Base-by-base conservation (phyloP, 2,113 vertebrate genomes). In the Psilopsiagon aymara region DNA sequence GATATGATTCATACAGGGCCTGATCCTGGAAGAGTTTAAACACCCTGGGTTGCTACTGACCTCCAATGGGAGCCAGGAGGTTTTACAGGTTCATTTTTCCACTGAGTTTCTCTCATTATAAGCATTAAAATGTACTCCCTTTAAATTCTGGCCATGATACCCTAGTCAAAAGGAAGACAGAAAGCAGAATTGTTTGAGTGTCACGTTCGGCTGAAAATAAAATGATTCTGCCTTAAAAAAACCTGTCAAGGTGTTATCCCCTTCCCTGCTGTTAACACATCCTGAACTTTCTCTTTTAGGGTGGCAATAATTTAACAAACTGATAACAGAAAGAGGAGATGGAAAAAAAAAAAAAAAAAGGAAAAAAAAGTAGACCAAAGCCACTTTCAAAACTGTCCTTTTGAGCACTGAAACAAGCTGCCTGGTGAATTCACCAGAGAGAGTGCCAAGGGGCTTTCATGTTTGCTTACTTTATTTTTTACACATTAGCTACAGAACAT, bases 341-440 rank as follows among this genome's bases (percentile, higher is more conserved):
- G 9, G 1, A 8, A 2, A 9, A 11, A 29, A 5, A 39, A 13
- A 8, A 2, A 9, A 11, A 29, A 5, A 39, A 13, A 15, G 9
- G 51, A 28, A 33, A 15, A n/a, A 19, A 14, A 39, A 19, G 31
- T 6, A 43, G 23, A 62, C 21, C 1, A 73, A 33, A 87, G 43
- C 1, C 3, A 20, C 12, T 55, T 88, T 74, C 15, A 37, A 66
- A 88, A 44, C 11, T 23, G 1, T 31, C 53, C 12, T 62, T 80
- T 73, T 69, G 17, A 74, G 12, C 18, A 52, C 37, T 35, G 31
- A 74, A 89, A 78, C 16, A 81, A 49, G 23, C 13, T 75, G 8
- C 13, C 23, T 35, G 7, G 25, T 74, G 73, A 91, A 78, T 44
- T 8, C 53, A 74, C 15, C 14, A 73, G 18, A 39, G 5, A 73